Evolutionary conservation across 2,888 invertebrate species (phyloP).

Genomic region (Autographa pulchrina): DNA sequence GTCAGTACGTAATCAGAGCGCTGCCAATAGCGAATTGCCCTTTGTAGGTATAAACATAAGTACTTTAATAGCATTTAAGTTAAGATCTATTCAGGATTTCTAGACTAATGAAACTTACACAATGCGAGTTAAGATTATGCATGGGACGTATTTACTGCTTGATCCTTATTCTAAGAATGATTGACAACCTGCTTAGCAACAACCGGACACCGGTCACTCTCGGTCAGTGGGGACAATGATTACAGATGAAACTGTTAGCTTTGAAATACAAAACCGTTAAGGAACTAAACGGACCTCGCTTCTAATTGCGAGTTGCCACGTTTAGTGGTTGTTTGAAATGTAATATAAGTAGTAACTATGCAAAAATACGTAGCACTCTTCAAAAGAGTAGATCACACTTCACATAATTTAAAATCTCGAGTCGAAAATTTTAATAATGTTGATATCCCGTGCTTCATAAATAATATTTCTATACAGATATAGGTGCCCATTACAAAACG

Average conservation of each 20-base stretch:
- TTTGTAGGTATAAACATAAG: constrained; percentile 11
- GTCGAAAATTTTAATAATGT: neutral
- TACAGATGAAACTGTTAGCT: constrained; percentile 80
- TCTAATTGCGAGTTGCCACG: constrained; percentile 57
- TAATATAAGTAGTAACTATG: constrained; percentile 6
- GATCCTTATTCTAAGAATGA: constrained; percentile 47
- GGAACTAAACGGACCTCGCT: constrained; percentile 65
- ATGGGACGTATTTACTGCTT: neutral
- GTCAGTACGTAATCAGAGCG: constrained; percentile 42
- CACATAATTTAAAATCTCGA: neutral
- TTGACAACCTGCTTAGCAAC: constrained; percentile 67
- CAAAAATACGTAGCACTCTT: constrained; percentile 41
- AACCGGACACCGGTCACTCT: constrained; percentile 78
- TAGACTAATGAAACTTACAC: neutral
- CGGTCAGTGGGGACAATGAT: constrained; percentile 81
- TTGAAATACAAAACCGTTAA: constrained; percentile 81
- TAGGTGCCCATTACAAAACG: constrained; percentile 33
- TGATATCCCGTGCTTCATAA: neutral
- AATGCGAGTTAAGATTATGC: neutral
- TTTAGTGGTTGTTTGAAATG: constrained; percentile 53
- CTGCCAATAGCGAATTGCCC: constrained; percentile 44
- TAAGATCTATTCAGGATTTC: neutral
- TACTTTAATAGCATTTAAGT: neutral
- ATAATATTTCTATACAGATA: constrained; percentile 33
- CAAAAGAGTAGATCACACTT: neutral